Evolutionary conservation across 2,888 invertebrate genomes (phyloP), one percentile per base, ranked within the genome.

Genomic region (Sinotaia quadrata): DNA sequence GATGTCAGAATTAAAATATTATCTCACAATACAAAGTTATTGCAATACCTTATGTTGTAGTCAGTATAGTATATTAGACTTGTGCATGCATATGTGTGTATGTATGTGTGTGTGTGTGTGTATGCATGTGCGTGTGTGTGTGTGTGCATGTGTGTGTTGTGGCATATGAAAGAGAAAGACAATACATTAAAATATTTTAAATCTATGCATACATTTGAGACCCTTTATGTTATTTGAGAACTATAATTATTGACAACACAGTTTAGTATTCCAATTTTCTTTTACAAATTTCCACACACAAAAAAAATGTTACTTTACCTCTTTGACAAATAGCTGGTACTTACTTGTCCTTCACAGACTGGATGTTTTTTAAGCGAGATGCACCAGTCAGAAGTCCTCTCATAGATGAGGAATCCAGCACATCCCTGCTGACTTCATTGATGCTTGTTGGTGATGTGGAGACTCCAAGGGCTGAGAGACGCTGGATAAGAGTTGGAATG

Each of bases 401-500:
- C 7, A 60, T 36, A 10, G 41, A 57, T 10, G 67, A 66, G 27
- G 34, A 31, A n/a, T 52, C 62, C 2, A 37, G 47, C 51, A 21
- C 4, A 24, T 31, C 44, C 10, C 47, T 29, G n/a, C 21, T 15
- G 27, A 44, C 51, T 1, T 68, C 67, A 12, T 69, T 71, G 4
- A 49, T 58, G 31, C 54, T 33, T 7, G 65, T 62, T 4, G 69
- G 63, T 2, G 73, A 52, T 12, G 60, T 21, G 0, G 54, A 29
- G 44, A 68, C 61, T 12, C 72, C 72, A 56, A 68, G 36, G 4
- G 68, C 66, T n/a, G 72, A 72, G 47, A 76, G 68, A 47, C 76
- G 65, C 56, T 74, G 69, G 49, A 74, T 66, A 34, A 76, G 59
- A 8, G 76, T 69, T 1, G 71, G 74, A 24, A 75, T 73, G 15